These are phyloP conservation scores for Cyprinodon diabolis DNA, from an alignment of 2,797 vertebrate species.

Conservation along the genomic window DNA sequence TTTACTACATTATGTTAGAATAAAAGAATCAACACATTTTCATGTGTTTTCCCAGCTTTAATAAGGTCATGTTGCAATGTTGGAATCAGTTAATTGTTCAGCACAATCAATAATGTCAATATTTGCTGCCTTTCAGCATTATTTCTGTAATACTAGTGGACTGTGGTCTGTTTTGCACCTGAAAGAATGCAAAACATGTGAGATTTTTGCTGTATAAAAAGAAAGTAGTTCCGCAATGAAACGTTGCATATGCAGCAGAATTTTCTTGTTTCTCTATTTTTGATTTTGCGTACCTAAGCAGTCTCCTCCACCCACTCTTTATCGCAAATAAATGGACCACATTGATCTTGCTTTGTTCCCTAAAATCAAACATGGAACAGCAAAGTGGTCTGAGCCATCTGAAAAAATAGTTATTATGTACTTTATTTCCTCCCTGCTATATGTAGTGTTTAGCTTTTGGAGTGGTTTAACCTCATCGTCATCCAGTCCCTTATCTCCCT, in stretches of 20 bases:
- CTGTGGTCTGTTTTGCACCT: background rate
- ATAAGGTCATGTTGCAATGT: background rate
- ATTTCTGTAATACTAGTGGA: background rate
- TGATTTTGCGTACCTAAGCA: background rate
- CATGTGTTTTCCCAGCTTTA: background rate
- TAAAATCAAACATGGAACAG: background rate
- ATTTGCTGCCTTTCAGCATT: background rate
- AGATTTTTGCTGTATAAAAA: background rate
- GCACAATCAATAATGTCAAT: background rate
- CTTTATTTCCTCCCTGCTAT: background rate
- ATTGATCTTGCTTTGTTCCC: background rate
- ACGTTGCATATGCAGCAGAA: background rate
- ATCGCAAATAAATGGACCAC: constrained; percentile 1
- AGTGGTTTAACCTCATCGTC: constrained; percentile 1
- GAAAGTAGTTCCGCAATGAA: background rate
- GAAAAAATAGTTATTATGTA: background rate
- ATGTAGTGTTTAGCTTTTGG: background rate
- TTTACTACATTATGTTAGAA: background rate
- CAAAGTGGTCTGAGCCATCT: background rate
- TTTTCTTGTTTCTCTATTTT: background rate
- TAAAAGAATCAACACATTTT: background rate
- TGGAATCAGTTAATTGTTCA: background rate
- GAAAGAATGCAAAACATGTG: background rate
- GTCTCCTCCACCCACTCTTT: background rate
- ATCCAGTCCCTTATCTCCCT: background rate